Evolutionary conservation across 2,113 vertebrate species (phyloP), one percentile per base, ranked within the genome.

Genomic region (Engystomops pustulosus): DNA sequence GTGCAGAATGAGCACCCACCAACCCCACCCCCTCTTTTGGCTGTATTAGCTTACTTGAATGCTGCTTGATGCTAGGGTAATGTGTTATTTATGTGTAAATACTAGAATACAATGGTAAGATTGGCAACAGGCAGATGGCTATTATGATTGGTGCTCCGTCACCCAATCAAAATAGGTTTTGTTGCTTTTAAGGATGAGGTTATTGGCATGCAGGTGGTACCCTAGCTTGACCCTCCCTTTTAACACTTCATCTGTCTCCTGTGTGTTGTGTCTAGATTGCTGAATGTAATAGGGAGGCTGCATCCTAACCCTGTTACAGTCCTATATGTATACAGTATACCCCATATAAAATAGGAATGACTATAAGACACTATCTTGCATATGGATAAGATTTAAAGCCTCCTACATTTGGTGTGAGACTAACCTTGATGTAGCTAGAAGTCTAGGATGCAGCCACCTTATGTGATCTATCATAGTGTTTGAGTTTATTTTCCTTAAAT

Each of bases 181-280:
- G 23, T 83, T 74, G 51, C 34, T 75, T 53, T 20, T 45, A 47
- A 20, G 18, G 7, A 68, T 75, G 23, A n/a, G 44, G 72, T 84
- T 84, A 84, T 77, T 84, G 82, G 72, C 82, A 77, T 84, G 82
- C 82, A 84, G 82, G 72, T 68, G 72, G 81, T 67, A 25, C 51
- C 44, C 41, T 65, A 44, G n/a, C 45, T 27, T 77, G 45, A 53
- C 47, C 68, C 25, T 20, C 34, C 70, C 18, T n/a, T 38, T 14
- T 27, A 36, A 12, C 18, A 4, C 20, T 23, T 25, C 58, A 55
- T 75, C 44, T 51, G 27, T 14, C 12, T 27, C 58, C 49, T 72
- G 49, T 58, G 51, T 9, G 11, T 60, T 55, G 49, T 18, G 14
- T 68, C 60, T 38, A 41, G 15, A 58, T 65, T 11, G 9, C 34